Evolutionary conservation across 1,140 invertebrate genomes (phyloP), one percentile per base, ranked within the genome.

Genomic region (Oreohelix idahoensis): DNA sequence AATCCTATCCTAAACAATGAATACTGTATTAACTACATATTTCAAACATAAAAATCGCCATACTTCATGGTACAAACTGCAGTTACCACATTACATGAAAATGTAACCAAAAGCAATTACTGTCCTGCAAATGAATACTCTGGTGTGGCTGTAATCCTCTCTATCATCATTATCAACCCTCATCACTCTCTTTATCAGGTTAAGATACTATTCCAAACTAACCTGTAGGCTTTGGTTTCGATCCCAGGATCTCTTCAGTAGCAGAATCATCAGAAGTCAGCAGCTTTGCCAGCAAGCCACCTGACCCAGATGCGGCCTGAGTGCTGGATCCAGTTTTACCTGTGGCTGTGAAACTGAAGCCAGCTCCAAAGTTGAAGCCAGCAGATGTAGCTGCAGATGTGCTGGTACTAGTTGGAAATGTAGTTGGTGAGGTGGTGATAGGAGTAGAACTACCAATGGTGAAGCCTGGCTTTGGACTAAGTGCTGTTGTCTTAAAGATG

Each of bases 401-500:
- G 29, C 36, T 42, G 36, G 38, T 35, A n/a, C n/a, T n/a, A n/a
- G n/a, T n/a, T 2, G 71, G 2, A 4, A 26, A 10, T 66, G 63
- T 13, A n/a, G 53, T 23, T 20, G n/a, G 35, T n/a, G n/a, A n/a
- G 17, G n/a, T 29, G n/a, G 45, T 45, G 45, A 35, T 1, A 42
- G 17, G n/a, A 38, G 73, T 49, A 45, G 45, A 11, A 51, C 45
- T 45, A 26, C 69, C 85, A 81, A 87, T 84, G 0, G 38, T 51
- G 85, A 89, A 89, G 20, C 80, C 81, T 66, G 84, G 5, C 4
- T 80, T 20, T 20, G 79, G 29, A 36, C 29, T 76, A 45, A 83
- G 15, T 71, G 79, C 20, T 66, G 71, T 32, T 63, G 87, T 73
- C 36, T 35, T 36, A 10, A 38, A 70, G 36, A 35, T n/a, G 26